Evolutionary conservation across 2,888 invertebrate genomes (phyloP).

Genomic region (Apantesis nais): DNA sequence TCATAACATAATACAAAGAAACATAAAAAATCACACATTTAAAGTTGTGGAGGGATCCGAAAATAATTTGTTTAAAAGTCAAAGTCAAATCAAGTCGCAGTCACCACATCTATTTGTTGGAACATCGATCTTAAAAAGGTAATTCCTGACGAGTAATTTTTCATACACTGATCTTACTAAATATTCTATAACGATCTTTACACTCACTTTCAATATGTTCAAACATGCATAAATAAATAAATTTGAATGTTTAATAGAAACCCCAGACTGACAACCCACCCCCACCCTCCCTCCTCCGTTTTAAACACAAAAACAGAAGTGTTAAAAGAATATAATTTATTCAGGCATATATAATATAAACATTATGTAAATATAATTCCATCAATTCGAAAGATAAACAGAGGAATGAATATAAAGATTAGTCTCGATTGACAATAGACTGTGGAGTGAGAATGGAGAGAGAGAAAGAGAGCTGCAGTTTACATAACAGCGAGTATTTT

Average conservation of each 20-base stretch:
- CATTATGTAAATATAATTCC: no score
- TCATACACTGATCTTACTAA: not conserved
- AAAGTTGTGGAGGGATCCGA: constrained; percentile 6
- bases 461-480: not conserved
- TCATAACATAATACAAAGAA: constrained; percentile 27
- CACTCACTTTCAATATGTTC: not conserved
- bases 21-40: constrained; percentile 15
- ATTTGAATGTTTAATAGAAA: not conserved
- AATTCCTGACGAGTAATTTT: not conserved
- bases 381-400: no score
- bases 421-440: not conserved
- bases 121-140: no score
- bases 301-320: not conserved
- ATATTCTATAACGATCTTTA: not conserved
- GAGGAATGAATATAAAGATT: no score
- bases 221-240: not conserved
- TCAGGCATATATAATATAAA: not conserved
- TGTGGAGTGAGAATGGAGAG: not conserved
- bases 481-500: not conserved
- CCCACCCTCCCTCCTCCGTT: not conserved
- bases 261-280: no score
- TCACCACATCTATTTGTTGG: no score
- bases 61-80: constrained; percentile 7
- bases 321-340: not conserved
- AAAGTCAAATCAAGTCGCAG: not conserved